Evolutionary conservation across 2,888 invertebrate genomes (phyloP), one percentile per base, ranked within the genome.

Genomic region (Amiota communis): DNA sequence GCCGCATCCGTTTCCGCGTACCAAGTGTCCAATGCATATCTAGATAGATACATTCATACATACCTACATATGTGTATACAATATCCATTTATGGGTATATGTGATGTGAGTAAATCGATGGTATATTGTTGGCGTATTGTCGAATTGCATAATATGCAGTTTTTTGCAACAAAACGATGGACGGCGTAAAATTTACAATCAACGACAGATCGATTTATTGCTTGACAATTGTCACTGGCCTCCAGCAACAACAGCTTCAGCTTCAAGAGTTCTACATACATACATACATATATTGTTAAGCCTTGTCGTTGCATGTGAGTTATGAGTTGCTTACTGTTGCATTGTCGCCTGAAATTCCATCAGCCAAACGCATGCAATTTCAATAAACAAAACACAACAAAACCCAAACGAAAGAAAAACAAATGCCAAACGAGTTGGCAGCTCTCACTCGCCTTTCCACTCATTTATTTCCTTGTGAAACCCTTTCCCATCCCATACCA

Each of bases 191-290:
- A 87, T 87, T 87, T 87, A 88, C 86, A 88, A 79, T 86, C 82
- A 83, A 83, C 86, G 86, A 88, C 87, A 87, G 88, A 86, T 88
- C 87, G 88, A 87, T 87, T 87, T 87, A 87, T 87, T 88, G 87
- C 87, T 81, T 87, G 87, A 88, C 88, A 87, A 87, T 87, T 88
- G 88, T 80, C 77, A 85, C 80, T 85, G 81, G 75, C 75, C 61
- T 49, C 47, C 71, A 59, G 68, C 56, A 68, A 63, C 64, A 48
- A 71, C 61, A 70, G 51, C 65, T 53, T 70, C 61, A 70, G 51
- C 65, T 53, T 70, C 75, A 74, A 57, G 61, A 75, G 56, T 53
- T 71, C 65, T 63, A 64, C 57, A 49, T 56, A 73, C 13, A 63
- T 51, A 73, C 49, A 72, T 73, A 74, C 72, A 76, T 68, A 72